These are phyloP conservation scores for Zaprionus vittiger DNA, from an alignment of 1,140 invertebrate species.

Conservation along the genomic window DNA sequence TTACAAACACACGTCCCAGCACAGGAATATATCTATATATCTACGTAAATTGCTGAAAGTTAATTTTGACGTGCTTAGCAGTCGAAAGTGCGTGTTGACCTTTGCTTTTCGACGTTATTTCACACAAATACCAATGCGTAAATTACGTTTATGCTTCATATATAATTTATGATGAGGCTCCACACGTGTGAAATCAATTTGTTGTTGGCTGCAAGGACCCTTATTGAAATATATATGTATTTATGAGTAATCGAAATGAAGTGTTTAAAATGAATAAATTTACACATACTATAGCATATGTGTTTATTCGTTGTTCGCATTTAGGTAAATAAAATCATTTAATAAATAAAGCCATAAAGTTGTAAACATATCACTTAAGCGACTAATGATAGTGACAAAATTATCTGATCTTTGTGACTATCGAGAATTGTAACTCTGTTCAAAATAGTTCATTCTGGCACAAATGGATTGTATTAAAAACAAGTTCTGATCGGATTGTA, in stretches of 20 bases:
- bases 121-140: neutral
- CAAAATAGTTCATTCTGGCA: too few species aligned
- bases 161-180: neutral
- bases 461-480: too few species aligned
- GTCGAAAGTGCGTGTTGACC: slow-evolving; percentile 31
- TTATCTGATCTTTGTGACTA: too few species aligned
- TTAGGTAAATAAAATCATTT: too few species aligned
- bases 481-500: too few species aligned
- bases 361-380: too few species aligned
- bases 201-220: neutral
- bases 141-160: slow-evolving; percentile 3
- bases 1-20: slow-evolving; percentile 26
- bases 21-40: neutral
- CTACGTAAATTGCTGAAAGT: slow-evolving; percentile 14
- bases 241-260: too few species aligned
- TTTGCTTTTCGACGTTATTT: slow-evolving; percentile 13
- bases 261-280: too few species aligned
- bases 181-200: neutral
- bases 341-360: too few species aligned
- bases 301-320: too few species aligned
- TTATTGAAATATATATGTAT: neutral
- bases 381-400: neutral
- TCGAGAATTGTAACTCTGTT: too few species aligned
- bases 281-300: too few species aligned
- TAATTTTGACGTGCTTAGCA: slow-evolving; percentile 36